phyloP scores from a whole-genome alignment of 1,140 invertebrate genomes.

The Pygmarrhopalites habei region DNA sequence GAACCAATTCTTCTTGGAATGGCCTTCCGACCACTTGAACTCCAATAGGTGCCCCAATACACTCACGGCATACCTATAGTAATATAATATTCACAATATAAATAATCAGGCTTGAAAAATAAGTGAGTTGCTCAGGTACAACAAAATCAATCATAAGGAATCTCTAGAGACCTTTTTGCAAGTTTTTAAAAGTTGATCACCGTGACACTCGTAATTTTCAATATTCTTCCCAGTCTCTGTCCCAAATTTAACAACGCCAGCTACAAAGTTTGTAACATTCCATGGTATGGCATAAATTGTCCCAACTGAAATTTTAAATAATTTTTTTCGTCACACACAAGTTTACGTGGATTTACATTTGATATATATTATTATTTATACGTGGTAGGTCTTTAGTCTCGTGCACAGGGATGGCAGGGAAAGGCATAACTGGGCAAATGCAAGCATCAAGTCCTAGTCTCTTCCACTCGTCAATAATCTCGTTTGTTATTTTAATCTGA shows the following conservation, averaged over 20 bases:
- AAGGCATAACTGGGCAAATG: constrained; percentile 33
- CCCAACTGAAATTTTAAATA: too few relatives aligned
- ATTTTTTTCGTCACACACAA: too few relatives aligned
- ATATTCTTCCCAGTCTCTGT: constrained; percentile 33
- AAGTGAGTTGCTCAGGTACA: too few relatives aligned
- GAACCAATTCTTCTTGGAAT: too few relatives aligned
- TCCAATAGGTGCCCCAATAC: too few relatives aligned
- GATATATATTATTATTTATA: too few relatives aligned
- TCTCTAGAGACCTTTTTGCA: constrained; percentile 28
- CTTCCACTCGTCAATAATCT: constrained; percentile 28
- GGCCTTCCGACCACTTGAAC: too few relatives aligned
- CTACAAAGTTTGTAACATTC: constrained; percentile 34
- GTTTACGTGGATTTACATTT: too few relatives aligned
- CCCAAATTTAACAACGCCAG: constrained; percentile 34
- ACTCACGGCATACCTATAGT: too few relatives aligned
- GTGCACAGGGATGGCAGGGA: constrained; percentile 31
- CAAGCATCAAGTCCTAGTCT: constrained; percentile 21
- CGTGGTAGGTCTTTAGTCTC: constrained; percentile 31
- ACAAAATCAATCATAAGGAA: too few relatives aligned
- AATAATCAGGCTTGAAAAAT: too few relatives aligned
- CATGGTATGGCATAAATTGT: constrained; percentile 30
- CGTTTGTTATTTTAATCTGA: constrained; percentile 22
- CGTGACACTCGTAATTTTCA: constrained; percentile 27
- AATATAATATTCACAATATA: too few relatives aligned
- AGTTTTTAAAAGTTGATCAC: constrained; percentile 35